Evolutionary conservation across 2,113 vertebrate species (phyloP).

Genomic region (Hemiprocne comata): DNA sequence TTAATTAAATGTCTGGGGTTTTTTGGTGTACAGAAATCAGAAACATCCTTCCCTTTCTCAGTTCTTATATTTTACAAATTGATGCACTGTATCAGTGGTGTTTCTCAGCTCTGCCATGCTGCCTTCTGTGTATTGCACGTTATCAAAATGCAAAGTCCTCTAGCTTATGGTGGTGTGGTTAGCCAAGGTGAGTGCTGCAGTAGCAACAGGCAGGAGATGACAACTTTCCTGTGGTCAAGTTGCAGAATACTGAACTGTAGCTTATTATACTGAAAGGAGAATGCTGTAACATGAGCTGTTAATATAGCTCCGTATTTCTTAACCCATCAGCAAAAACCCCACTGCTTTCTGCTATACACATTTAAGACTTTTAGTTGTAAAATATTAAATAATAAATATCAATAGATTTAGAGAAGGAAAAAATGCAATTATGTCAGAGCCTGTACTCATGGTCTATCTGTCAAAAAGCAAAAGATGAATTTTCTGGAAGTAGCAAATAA

Average conservation of each 20-base stretch:
- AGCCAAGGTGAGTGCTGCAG: neutral
- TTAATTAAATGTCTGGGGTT: neutral
- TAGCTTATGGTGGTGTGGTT: neutral
- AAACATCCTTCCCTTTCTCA: neutral
- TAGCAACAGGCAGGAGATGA: neutral
- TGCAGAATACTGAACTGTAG: neutral
- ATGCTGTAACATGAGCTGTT: neutral
- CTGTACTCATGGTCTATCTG: neutral
- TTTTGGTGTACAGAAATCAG: neutral
- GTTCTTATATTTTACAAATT: neutral
- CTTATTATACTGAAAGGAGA: neutral
- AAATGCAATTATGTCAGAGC: neutral
- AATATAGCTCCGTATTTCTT: neutral
- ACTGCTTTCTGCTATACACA: neutral
- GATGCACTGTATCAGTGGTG: rapidly evolving
- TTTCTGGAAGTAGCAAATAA: neutral
- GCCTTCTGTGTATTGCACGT: neutral
- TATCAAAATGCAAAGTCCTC: neutral
- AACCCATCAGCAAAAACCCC: neutral
- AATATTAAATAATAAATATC: neutral
- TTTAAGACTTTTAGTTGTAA: neutral
- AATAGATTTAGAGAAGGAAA: neutral
- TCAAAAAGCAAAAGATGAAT: neutral
- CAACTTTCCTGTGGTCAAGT: neutral
- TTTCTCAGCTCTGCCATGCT: neutral